Conservation (phyloP, 2,797 vertebrate genomes). For the Hipposideros larvatus region DNA sequence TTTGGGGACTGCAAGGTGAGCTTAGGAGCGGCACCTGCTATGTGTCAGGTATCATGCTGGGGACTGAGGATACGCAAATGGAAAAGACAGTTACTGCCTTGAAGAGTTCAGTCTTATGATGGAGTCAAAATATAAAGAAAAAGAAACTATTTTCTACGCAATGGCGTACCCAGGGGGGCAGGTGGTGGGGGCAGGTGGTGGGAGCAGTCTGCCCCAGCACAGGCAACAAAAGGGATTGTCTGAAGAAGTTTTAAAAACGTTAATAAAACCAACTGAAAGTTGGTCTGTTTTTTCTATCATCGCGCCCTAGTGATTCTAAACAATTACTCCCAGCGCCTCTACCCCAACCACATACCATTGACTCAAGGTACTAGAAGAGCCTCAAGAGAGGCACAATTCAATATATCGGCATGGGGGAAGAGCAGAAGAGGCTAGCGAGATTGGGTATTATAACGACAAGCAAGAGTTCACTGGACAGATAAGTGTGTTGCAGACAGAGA, state of each 20-base stretch:
- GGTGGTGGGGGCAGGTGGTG: accelerated
- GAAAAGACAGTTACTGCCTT: not conserved
- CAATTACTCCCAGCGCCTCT: not conserved
- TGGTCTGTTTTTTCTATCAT: not conserved
- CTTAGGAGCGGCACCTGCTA: not conserved
- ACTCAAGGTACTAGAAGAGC: slow-evolving; percentile 15
- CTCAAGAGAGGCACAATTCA: slow-evolving; percentile 3
- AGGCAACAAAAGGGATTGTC: not conserved
- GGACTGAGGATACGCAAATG: not conserved
- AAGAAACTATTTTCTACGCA: slow-evolving; percentile 13
- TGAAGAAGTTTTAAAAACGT: slow-evolving; percentile 47
- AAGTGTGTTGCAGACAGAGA: not conserved
- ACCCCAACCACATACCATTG: not conserved
- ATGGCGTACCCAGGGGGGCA: not conserved
- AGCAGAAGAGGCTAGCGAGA: not conserved
- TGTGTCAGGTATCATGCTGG: not conserved
- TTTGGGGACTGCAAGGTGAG: not conserved
- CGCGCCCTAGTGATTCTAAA: not conserved
- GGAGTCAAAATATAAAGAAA: slow-evolving; percentile 9
- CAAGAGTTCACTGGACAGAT: not conserved
- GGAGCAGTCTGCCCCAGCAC: not conserved
- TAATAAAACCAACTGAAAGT: slow-evolving; percentile 11
- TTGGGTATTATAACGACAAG: not conserved
- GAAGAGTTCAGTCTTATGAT: not conserved
- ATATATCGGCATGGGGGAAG: not conserved